Evolutionary conservation across 2,888 invertebrate species (phyloP), one percentile per base, ranked within the genome.

Genomic region (Neoascia interrupta): DNA sequence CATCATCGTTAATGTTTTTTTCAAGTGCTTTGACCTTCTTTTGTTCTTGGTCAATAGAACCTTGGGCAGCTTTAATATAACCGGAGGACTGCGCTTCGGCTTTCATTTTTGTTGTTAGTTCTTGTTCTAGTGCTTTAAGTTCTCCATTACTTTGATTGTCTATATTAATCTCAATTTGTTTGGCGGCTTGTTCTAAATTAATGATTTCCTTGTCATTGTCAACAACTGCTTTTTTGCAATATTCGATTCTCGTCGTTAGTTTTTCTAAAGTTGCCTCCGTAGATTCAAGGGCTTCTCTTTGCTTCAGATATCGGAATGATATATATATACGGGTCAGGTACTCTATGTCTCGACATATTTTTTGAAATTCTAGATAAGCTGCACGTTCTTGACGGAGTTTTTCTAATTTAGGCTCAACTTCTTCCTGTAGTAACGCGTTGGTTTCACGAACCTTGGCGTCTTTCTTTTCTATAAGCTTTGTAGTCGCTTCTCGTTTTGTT

Each of bases 391-490:
- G 93, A 81, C 95, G 94, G 56, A 98, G 89, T 86, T 95, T 96
- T 60, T 94, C 92, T 53, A 99, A 89, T 83, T 94, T 96, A 0
- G 99, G 99, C n/a, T 93, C 92, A 58, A 99, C 94, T 85, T 97
- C 97, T 87, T 98, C 97, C 54, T 88, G 90, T 16, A 95, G 90
- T 49, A 95, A 90, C 76, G 92, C 91, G 87, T 95, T 93, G 18
- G 99, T 94, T 87, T 98, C 97, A 26, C 92, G 90, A 0, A 99
- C 90, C 87, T 97, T 97, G 0, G 92, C 92, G 87, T 99, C 96
- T 87, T 99, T 99, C 85, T 96, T 97, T 81, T 95, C 95, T 64
- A 99, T 96, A 0, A 94, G 94, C 85, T 93, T 95, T 81, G 95
- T 92, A 0, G 97, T 95, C 2, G 92, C 92, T 84, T 95, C 94